Percentiles rank a stretch among this genome's conserved stretches.
Conservation (phyloP, 2,113 vertebrate genomes). For the Anoura caudifer region DNA sequence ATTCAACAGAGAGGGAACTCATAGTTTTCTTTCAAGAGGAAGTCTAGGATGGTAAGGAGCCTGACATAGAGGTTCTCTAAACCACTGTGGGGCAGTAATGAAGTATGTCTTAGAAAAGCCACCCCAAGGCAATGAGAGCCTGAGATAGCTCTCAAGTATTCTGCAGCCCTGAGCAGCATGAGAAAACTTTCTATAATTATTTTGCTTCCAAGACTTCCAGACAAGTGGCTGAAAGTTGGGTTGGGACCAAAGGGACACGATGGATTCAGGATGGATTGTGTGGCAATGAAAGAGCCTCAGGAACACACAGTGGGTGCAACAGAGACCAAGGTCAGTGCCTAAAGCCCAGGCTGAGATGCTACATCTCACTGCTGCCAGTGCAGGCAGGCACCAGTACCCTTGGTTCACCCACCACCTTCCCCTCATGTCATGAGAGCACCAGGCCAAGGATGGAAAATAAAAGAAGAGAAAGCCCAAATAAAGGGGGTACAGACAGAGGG, state of each 20-base stretch:
- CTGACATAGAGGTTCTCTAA: background rate
- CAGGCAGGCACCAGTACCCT: accelerated
- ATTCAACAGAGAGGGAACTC: background rate
- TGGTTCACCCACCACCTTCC: background rate
- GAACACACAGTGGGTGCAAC: accelerated
- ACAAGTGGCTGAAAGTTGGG: background rate
- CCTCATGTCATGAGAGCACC: background rate
- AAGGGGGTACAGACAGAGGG: background rate
- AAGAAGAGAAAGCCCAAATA: background rate
- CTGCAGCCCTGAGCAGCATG: background rate
- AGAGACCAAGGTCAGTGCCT: background rate
- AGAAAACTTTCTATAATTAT: background rate
- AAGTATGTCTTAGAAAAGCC: background rate
- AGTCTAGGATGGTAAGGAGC: background rate
- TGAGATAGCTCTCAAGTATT: background rate
- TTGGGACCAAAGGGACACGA: background rate
- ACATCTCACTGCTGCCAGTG: background rate
- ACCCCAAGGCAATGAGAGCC: too few relatives aligned
- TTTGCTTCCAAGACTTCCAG: background rate
- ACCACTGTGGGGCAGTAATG: background rate
- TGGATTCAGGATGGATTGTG: background rate
- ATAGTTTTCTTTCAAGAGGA: background rate
- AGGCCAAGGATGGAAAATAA: background rate
- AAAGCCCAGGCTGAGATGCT: background rate
- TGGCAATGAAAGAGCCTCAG: background rate